phyloP scores from a whole-genome alignment of 1,140 invertebrate genomes.

The Saccostrea glomerata region DNA sequence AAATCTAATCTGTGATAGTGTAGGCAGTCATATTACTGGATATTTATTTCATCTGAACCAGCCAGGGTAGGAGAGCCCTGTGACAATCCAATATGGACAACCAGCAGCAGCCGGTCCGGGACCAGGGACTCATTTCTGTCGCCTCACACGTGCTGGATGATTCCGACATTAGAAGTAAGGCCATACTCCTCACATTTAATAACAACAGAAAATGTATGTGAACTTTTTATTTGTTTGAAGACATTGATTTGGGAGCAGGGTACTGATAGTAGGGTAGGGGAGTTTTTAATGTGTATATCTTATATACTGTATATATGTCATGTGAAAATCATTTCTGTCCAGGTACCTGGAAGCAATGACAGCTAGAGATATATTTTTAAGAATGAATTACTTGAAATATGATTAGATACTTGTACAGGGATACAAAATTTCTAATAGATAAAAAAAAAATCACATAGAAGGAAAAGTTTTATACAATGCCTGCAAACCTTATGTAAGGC shows the following conservation, averaged over 20 bases:
- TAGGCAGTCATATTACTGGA: background rate
- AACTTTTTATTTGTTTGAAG: background rate
- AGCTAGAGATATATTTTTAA: too few species aligned
- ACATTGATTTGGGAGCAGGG: background rate
- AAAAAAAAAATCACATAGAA: too few species aligned
- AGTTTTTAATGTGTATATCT: background rate
- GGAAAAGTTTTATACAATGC: too few species aligned
- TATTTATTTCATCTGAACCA: background rate
- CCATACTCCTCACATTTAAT: background rate
- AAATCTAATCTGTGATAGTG: background rate
- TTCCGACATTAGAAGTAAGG: slow-evolving; percentile 23
- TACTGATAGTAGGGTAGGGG: background rate
- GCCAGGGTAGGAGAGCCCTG: background rate
- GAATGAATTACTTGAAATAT: too few species aligned
- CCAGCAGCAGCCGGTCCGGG: background rate
- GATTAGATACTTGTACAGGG: too few species aligned
- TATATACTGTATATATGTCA: background rate
- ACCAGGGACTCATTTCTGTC: slow-evolving; percentile 8
- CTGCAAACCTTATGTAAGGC: too few species aligned
- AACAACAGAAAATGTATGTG: background rate
- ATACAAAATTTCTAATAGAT: too few species aligned
- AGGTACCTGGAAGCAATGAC: too few species aligned
- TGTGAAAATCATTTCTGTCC: too few species aligned
- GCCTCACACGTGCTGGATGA: slow-evolving; percentile 19
- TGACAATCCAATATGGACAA: background rate